These are phyloP conservation scores for Antrozous pallidus DNA, from an alignment of 2,797 vertebrate genomes.

Conservation along the genomic window DNA sequence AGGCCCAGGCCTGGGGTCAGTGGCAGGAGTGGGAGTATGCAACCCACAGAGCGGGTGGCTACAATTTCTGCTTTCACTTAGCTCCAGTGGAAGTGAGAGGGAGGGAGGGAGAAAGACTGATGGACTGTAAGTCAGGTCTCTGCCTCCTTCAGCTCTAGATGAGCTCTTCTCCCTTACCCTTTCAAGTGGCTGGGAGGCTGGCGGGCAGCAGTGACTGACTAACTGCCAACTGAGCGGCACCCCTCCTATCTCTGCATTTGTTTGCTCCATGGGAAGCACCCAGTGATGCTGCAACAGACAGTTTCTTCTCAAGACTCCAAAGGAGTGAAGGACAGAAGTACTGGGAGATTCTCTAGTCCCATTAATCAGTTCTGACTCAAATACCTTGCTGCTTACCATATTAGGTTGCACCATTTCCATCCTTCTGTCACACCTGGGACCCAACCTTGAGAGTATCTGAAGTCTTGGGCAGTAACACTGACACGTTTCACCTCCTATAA, in stretches of 20 bases:
- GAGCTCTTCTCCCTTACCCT: not conserved
- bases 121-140: not conserved
- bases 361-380: not conserved
- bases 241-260: not conserved
- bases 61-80: conserved; percentile 63
- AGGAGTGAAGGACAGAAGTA: not conserved
- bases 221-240: not conserved
- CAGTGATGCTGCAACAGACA: not conserved
- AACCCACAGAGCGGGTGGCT: conserved; percentile 54
- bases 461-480: not conserved
- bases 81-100: not conserved
- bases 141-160: conserved; percentile 2
- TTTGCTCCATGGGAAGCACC: not conserved
- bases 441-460: not conserved
- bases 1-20: conserved; percentile 66
- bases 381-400: not conserved
- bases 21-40: conserved; percentile 42
- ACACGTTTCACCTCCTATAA: not conserved
- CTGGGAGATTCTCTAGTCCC: not conserved
- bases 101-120: not conserved
- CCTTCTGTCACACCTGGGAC: not conserved
- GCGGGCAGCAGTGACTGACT: not conserved
- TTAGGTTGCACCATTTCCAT: not conserved
- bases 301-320: not conserved
- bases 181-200: not conserved